These are phyloP conservation scores for Lutjanus argentimaculatus DNA, from an alignment of 2,797 vertebrate genomes.

Conservation along the genomic window DNA sequence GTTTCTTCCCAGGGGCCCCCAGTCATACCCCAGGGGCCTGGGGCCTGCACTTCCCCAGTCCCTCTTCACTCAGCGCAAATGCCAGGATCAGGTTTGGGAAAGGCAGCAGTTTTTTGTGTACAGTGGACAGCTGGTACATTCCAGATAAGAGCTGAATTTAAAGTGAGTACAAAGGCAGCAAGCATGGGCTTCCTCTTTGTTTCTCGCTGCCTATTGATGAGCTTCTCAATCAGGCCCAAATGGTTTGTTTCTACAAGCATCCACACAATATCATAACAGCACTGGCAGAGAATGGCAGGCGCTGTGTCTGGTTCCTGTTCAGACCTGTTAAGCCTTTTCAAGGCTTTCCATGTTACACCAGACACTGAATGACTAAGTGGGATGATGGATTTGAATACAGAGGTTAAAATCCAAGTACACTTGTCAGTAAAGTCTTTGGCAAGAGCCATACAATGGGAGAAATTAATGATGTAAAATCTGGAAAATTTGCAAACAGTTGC, in stretches of 20 bases:
- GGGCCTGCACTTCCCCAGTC: constrained; percentile 65
- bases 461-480: constrained; percentile 1
- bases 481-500: constrained; percentile 14
- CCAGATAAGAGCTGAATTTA: constrained; percentile 88
- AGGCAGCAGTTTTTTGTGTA: constrained; percentile 85
- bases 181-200: constrained; percentile 76
- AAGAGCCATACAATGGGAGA: constrained; percentile 1
- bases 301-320: constrained; percentile 65
- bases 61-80: constrained; percentile 74
- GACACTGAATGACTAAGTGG: constrained; percentile 60
- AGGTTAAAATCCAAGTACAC: constrained; percentile 57
- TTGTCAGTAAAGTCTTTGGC: constrained; percentile 58
- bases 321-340: constrained; percentile 70
- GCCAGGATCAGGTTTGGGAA: constrained; percentile 85
- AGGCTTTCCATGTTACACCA: constrained; percentile 62
- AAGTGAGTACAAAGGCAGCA: constrained; percentile 81
- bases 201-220: constrained; percentile 77
- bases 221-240: constrained; percentile 80
- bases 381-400: constrained; percentile 63
- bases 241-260: constrained; percentile 78
- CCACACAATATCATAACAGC: constrained; percentile 75
- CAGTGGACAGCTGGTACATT: constrained; percentile 88
- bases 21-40: constrained; percentile 70
- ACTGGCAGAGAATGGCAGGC: constrained; percentile 60
- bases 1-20: constrained; percentile 75